A percentile compares a stretch with the other conserved stretches of the same genome.
These are phyloP conservation scores for Diplodus sargus DNA, from an alignment of 2,797 vertebrate species.

Conservation along the genomic window DNA sequence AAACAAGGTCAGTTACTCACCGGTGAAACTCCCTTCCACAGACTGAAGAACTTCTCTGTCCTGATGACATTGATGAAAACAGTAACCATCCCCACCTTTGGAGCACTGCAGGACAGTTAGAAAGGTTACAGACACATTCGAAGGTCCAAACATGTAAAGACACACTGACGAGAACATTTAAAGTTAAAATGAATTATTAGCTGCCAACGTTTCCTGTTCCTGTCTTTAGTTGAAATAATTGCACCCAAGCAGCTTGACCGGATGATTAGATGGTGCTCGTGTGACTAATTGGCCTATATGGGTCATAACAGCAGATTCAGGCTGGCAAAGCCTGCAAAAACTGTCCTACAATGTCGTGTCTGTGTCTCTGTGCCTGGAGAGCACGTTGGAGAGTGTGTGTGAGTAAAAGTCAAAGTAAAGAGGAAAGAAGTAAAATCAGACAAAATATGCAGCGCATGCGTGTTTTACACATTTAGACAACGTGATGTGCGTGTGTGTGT, in stretches of 20 bases:
- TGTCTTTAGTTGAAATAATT: conserved; percentile 21
- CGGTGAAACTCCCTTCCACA: conserved; percentile 96
- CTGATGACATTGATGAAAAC: conserved; percentile 90
- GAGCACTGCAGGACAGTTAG: conserved; percentile 78
- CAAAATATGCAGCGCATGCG: neutral
- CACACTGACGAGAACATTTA: neutral
- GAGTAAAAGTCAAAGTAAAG: conserved; percentile 2
- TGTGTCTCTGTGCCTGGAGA: neutral
- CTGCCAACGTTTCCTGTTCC: conserved; percentile 15
- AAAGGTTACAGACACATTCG: neutral
- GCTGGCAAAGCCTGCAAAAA: conserved; percentile 16
- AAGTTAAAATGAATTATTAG: conserved; percentile 33
- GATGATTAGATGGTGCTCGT: conserved; percentile 51
- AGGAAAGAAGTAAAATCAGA: neutral
- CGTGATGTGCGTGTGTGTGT: neutral
- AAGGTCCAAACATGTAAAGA: neutral
- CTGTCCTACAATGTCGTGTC: conserved; percentile 11
- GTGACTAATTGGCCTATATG: conserved; percentile 56
- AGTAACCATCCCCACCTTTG: conserved; percentile 89
- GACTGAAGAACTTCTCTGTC: conserved; percentile 91
- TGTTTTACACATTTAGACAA: neutral
- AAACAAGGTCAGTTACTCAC: conserved; percentile 81
- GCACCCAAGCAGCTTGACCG: conserved; percentile 32
- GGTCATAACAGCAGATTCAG: conserved; percentile 50
- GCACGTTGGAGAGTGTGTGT: neutral